A percentile compares a stretch with the other conserved stretches of the same genome.
These are phyloP conservation scores for Rousettus leschenaultii DNA, from an alignment of 2,113 vertebrate species.

Conservation along the genomic window DNA sequence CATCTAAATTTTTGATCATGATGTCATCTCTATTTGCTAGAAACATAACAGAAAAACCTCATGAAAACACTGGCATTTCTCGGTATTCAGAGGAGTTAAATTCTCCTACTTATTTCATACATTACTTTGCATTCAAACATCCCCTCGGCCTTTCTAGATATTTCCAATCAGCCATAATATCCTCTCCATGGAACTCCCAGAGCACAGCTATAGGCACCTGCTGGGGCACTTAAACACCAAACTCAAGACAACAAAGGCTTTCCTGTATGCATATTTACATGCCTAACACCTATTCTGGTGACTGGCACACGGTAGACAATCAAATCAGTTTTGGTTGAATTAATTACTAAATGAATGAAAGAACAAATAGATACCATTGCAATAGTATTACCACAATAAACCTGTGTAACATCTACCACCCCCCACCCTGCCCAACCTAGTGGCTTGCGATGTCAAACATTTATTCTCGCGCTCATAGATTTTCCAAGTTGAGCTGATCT, in stretches of 20 bases:
- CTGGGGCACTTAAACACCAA: not conserved
- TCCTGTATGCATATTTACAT: not conserved
- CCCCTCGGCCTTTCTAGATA: not conserved
- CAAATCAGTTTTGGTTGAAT: not conserved
- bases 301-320: not conserved
- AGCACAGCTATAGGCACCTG: not conserved
- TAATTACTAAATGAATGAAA: not conserved
- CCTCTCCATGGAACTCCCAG: not conserved
- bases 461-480: not conserved
- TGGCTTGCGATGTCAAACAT: not conserved
- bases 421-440: not conserved
- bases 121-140: not conserved
- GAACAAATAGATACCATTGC: not conserved
- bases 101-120: not conserved
- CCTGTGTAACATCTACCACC: not conserved
- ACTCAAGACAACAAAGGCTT: not conserved
- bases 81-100: not conserved
- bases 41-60: not conserved
- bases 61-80: not conserved
- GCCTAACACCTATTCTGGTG: not conserved
- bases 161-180: not conserved
- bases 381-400: not conserved
- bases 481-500: not conserved
- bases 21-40: not conserved
- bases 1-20: not conserved